Conservation (phyloP, 2,888 invertebrate genomes). For the Pristionchus mayeri region DNA sequence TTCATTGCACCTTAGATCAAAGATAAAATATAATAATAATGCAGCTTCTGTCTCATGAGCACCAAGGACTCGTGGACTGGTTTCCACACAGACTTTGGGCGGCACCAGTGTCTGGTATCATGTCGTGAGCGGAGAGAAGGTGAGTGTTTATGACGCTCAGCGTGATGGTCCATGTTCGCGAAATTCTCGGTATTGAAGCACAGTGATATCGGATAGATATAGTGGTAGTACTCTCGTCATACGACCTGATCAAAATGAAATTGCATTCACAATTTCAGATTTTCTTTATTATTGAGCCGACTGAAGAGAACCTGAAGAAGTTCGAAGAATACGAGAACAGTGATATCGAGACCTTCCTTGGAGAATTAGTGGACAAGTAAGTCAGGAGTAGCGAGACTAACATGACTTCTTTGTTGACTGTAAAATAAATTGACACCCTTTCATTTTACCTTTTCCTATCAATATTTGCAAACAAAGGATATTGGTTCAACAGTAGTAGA, state of each 20-base stretch:
- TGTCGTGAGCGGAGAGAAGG: constrained; percentile 87
- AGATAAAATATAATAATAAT: constrained; percentile 3
- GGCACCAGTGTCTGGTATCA: constrained; percentile 99
- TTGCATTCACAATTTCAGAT: too few relatives aligned
- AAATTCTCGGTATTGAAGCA: too few relatives aligned
- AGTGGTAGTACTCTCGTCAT: too few relatives aligned
- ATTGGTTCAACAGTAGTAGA: constrained; percentile 83
- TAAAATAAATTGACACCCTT: too few relatives aligned
- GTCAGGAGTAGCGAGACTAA: not conserved
- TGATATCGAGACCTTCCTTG: constrained; percentile 94
- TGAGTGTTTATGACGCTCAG: too few relatives aligned
- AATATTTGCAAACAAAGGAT: constrained; percentile 14
- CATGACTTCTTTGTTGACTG: too few relatives aligned
- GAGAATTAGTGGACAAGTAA: constrained; percentile 80
- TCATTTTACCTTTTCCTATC: not conserved
- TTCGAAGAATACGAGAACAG: constrained; percentile 97
- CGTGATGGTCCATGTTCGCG: too few relatives aligned
- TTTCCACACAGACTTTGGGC: constrained; percentile 97
- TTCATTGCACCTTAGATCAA: too few relatives aligned
- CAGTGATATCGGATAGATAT: too few relatives aligned
- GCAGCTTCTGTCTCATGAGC: constrained; percentile 90
- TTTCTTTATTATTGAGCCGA: constrained; percentile 87
- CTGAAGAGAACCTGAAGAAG: constrained; percentile 80
- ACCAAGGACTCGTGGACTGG: constrained; percentile 98
- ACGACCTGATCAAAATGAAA: too few relatives aligned